A percentile compares a stretch with the other conserved stretches of the same genome.
phyloP scores from a whole-genome alignment of 2,113 vertebrate species.

The Mus pahari region DNA sequence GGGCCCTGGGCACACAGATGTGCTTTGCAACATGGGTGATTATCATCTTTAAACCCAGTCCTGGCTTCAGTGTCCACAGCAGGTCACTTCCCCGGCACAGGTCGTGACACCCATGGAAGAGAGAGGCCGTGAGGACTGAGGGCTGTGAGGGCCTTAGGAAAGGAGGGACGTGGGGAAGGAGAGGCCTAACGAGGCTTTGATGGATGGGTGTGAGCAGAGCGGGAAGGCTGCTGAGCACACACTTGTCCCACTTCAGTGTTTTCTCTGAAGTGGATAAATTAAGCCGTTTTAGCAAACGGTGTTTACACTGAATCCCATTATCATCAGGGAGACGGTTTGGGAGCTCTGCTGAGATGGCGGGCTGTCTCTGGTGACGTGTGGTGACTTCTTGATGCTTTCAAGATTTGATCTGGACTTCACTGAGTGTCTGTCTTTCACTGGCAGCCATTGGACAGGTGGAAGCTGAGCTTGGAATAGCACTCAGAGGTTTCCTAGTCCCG shows the following conservation, averaged over 20 bases:
- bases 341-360: neutral
- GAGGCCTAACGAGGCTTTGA: neutral
- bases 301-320: neutral
- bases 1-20: no score
- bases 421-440: neutral
- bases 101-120: neutral
- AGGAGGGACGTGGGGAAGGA: neutral
- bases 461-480: neutral
- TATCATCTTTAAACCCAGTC: neutral
- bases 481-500: neutral
- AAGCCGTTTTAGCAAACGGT: neutral
- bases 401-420: neutral
- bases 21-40: neutral
- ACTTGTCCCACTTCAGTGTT: neutral
- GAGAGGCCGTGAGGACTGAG: neutral
- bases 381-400: neutral
- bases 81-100: neutral
- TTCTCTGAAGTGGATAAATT: neutral
- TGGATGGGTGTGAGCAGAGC: neutral
- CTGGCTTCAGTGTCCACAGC: neutral
- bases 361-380: neutral
- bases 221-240: neutral
- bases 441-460: neutral
- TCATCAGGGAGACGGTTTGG: neutral
- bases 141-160: neutral